phyloP scores from a whole-genome alignment of 2,113 vertebrate genomes.

The Psilopsiagon aymara region DNA sequence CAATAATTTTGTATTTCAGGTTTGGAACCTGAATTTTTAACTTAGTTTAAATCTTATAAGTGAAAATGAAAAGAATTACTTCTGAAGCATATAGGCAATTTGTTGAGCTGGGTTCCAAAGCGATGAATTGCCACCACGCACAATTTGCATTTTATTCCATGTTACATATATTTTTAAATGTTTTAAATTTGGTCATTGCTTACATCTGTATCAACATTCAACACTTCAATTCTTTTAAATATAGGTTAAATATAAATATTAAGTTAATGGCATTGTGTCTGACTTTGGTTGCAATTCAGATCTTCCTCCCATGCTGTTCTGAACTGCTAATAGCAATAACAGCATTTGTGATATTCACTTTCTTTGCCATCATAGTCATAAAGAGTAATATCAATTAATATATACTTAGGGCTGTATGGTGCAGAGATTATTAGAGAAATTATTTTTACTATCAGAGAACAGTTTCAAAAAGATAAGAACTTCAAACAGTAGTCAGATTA shows the following conservation, averaged over 20 bases:
- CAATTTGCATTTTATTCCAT: neutral
- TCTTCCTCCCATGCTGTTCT: constrained; percentile 26
- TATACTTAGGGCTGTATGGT: neutral
- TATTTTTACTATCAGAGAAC: neutral
- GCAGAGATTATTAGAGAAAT: neutral
- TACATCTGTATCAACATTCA: neutral
- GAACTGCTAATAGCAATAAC: constrained; percentile 21
- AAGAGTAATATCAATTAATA: constrained; percentile 45
- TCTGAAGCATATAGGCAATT: neutral
- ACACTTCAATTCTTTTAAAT: neutral
- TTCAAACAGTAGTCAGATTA: constrained; percentile 6
- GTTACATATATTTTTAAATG: neutral
- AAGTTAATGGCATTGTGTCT: constrained; percentile 41
- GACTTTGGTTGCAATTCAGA: constrained; percentile 41
- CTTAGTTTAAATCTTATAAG: neutral
- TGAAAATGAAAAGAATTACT: neutral
- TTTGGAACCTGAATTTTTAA: neutral
- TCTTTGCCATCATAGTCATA: constrained; percentile 20
- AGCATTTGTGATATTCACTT: constrained; percentile 6
- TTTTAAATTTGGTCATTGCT: constrained; percentile 6
- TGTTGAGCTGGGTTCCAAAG: neutral
- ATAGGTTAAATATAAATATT: constrained; percentile 49
- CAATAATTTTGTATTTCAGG: neutral
- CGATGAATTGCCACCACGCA: neutral
- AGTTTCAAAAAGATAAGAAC: constrained; percentile 30